phyloP scores from a whole-genome alignment of 2,797 vertebrate genomes.

The Danio kyathit region DNA sequence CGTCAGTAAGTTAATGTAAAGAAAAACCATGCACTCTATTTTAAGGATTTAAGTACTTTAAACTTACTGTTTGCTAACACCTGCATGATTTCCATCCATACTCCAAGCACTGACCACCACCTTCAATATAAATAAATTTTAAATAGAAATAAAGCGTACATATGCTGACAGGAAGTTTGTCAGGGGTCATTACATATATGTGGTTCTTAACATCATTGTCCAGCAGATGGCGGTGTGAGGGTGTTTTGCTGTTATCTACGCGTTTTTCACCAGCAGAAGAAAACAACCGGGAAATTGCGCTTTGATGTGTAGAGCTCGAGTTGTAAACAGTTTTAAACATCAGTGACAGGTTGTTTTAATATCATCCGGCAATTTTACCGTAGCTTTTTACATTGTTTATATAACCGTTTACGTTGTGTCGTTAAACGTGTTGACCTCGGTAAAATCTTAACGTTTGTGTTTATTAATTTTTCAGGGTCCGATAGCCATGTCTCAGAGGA shows the following conservation, averaged over 20 bases:
- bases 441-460: not conserved
- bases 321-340: not conserved
- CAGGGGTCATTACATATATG: too few species aligned
- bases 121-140: too few species aligned
- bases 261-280: not conserved
- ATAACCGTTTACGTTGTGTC: not conserved
- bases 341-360: not conserved
- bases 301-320: not conserved
- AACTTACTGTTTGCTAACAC: too few species aligned
- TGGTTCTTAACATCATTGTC: not conserved
- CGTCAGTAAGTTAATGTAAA: too few species aligned
- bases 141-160: too few species aligned
- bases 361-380: not conserved
- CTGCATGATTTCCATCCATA: too few species aligned
- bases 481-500: constrained; percentile 63
- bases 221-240: constrained; percentile 2
- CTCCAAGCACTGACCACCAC: too few species aligned
- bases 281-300: not conserved
- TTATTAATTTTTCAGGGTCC: not conserved
- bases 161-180: too few species aligned
- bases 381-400: not conserved
- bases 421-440: not conserved
- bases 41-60: too few species aligned
- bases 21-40: too few species aligned
- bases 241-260: too few species aligned